A percentile compares a stretch with the other conserved stretches of the same genome.
phyloP scores from a whole-genome alignment of 2,797 vertebrate genomes.

The Dermochelys coriacea region DNA sequence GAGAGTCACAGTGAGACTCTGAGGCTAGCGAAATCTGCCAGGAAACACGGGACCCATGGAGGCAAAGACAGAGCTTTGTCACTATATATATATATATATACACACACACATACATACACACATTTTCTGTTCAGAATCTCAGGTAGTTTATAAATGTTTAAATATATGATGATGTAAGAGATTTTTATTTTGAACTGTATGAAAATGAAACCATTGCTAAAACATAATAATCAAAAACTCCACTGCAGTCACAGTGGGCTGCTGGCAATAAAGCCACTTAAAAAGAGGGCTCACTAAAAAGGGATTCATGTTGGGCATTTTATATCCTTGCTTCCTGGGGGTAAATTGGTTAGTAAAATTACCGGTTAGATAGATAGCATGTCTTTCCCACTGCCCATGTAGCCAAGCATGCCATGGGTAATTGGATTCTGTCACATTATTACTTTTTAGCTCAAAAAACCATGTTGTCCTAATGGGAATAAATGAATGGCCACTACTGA shows the following conservation, averaged over 20 bases:
- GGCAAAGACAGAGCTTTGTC: too few relatives aligned
- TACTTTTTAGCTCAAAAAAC: conserved; percentile 52
- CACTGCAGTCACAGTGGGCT: not conserved
- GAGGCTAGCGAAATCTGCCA: too few relatives aligned
- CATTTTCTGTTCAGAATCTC: conserved; percentile 17
- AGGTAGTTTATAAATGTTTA: conserved; percentile 54
- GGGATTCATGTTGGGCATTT: not conserved
- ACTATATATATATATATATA: too few relatives aligned
- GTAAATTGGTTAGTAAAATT: conserved; percentile 34
- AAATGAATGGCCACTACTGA: conserved; percentile 62
- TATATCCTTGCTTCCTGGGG: not conserved
- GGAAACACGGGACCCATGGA: too few relatives aligned
- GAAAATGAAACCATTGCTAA: conserved; percentile 7
- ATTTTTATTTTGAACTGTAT: not conserved
- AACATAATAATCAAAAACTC: not conserved
- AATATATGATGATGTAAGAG: not conserved
- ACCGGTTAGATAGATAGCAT: conserved; percentile 15
- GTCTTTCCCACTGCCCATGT: conserved; percentile 20
- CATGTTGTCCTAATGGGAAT: conserved; percentile 39
- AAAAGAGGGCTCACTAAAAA: not conserved
- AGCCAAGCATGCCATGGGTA: conserved; percentile 31
- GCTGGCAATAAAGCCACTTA: not conserved
- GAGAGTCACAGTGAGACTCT: too few relatives aligned
- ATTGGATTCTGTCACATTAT: conserved; percentile 64
- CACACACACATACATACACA: too few relatives aligned